These are phyloP conservation scores for Crenuchus spilurus DNA, from an alignment of 2,797 vertebrate species.

Conservation along the genomic window DNA sequence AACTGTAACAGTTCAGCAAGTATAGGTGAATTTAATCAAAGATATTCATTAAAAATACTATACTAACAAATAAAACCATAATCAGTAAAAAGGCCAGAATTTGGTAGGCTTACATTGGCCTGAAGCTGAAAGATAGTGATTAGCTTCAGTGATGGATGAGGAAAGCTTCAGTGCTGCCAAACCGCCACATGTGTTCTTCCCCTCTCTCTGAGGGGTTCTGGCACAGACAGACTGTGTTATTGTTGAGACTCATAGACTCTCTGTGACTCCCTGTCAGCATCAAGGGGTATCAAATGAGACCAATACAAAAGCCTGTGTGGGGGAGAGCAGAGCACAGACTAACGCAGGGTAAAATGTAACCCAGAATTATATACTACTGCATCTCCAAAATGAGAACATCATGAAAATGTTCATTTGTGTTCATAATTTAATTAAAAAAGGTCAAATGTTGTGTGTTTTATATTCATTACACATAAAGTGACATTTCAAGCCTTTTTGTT, in stretches of 20 bases:
- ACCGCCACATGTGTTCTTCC: slow-evolving; percentile 7
- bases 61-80: background rate
- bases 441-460: too few species aligned
- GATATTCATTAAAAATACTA: background rate
- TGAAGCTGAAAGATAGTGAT: slow-evolving; percentile 27
- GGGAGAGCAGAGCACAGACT: too few species aligned
- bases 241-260: slow-evolving; percentile 59
- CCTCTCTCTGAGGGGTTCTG: slow-evolving; percentile 51
- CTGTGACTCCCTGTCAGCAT: slow-evolving; percentile 54
- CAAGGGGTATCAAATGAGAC: slow-evolving; percentile 25
- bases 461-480: too few species aligned
- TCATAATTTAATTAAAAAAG: too few species aligned
- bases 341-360: too few species aligned
- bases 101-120: background rate
- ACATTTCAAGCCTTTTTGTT: too few species aligned
- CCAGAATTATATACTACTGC: too few species aligned
- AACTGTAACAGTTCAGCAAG: background rate
- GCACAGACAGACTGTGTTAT: slow-evolving; percentile 63
- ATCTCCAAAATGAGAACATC: too few species aligned
- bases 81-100: background rate
- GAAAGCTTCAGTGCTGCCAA: slow-evolving; percentile 21
- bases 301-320: slow-evolving; percentile 66
- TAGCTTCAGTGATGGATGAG: slow-evolving; percentile 48
- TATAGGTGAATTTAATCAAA: background rate
- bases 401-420: too few species aligned